phyloP scores from a whole-genome alignment of 2,888 invertebrate genomes.

The Apamea crenata region DNA sequence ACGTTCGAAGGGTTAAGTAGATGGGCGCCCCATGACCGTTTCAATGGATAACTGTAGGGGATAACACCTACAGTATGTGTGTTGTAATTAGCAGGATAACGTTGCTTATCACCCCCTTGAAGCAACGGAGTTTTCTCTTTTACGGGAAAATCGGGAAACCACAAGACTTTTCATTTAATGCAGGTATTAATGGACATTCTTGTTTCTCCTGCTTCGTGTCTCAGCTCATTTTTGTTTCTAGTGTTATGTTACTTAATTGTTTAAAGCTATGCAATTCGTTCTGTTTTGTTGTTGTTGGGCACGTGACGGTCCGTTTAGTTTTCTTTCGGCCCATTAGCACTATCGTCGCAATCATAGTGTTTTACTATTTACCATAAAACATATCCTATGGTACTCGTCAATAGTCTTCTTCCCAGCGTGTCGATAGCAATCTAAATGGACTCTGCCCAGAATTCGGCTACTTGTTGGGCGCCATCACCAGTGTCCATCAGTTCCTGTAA shows the following conservation, averaged over 20 bases:
- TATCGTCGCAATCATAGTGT: background rate
- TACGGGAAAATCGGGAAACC: background rate
- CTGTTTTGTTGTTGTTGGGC: slow-evolving; percentile 5
- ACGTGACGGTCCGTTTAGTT: background rate
- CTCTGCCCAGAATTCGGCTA: too few species aligned
- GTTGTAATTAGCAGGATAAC: background rate
- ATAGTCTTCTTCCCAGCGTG: too few species aligned
- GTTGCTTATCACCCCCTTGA: background rate
- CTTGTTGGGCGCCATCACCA: too few species aligned
- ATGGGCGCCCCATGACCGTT: background rate
- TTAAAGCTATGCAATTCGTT: slow-evolving; percentile 25
- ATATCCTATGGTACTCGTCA: too few species aligned
- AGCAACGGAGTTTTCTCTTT: background rate
- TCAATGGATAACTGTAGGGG: background rate
- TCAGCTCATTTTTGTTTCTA: background rate
- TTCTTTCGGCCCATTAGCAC: background rate
- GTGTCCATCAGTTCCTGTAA: too few species aligned
- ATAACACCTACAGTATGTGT: background rate
- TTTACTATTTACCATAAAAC: too few species aligned
- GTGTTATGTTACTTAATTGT: slow-evolving; percentile 4
- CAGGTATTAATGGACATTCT: background rate
- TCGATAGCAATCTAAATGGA: too few species aligned
- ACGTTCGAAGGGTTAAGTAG: background rate
- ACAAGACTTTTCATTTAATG: background rate
- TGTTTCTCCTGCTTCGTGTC: background rate